Evolutionary conservation across 2,888 invertebrate genomes (phyloP).

Genomic region (Brachyptera putata): DNA sequence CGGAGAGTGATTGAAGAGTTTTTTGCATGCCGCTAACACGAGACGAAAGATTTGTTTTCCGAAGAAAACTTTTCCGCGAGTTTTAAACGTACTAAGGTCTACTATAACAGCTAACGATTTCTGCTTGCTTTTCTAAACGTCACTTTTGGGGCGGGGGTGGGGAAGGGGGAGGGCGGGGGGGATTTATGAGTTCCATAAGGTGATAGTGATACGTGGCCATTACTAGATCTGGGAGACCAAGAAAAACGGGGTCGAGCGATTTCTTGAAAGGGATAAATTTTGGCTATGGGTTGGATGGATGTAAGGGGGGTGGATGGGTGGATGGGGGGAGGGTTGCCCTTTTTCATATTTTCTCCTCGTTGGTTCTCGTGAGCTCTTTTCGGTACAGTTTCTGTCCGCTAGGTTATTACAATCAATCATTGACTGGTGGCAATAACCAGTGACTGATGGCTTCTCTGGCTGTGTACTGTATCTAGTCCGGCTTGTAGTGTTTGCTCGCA

Average conservation of each 20-base stretch:
- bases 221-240: conserved; percentile 30
- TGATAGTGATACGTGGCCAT: conserved; percentile 41
- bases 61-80: conserved; percentile 26
- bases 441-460: conserved; percentile 30
- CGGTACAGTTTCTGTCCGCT: conserved; percentile 31
- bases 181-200: conserved; percentile 41
- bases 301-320: background rate
- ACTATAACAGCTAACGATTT: conserved; percentile 24
- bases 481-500: conserved; percentile 2
- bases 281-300: conserved; percentile 21
- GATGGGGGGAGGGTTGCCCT: too few species aligned
- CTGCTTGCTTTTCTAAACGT: conserved; percentile 22
- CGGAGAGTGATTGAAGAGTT: conserved; percentile 29
- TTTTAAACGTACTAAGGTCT: conserved; percentile 22
- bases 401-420: conserved; percentile 33
- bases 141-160: too few species aligned
- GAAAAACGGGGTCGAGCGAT: conserved; percentile 21
- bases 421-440: conserved; percentile 28
- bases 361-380: conserved; percentile 18
- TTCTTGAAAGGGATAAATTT: conserved; percentile 34
- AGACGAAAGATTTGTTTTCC: conserved; percentile 31
- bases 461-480: background rate
- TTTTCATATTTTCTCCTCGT: conserved; percentile 12
- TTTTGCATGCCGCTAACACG: conserved; percentile 30
- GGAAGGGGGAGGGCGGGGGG: conserved; percentile 22